Percentiles rank a stretch among this genome's conserved stretches.
Conservation (phyloP, 2,797 vertebrate species). For the Choloepus didactylus region DNA sequence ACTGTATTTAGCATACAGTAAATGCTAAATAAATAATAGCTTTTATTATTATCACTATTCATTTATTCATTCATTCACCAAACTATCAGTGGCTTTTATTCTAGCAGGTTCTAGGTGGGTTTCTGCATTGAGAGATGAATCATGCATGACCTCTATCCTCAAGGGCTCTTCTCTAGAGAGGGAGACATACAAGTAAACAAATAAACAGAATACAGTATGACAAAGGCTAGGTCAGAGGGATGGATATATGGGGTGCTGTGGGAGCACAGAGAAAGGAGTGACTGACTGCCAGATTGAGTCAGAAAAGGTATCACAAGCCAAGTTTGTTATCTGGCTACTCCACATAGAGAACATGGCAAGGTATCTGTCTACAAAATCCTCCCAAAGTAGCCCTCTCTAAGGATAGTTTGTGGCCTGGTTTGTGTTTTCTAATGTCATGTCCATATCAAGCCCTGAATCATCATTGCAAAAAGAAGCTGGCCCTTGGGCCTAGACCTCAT, state of each 20-base stretch:
- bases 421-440: slow-evolving; percentile 21
- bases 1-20: background rate
- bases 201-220: background rate
- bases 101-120: background rate
- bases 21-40: slow-evolving; percentile 5
- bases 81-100: slow-evolving; percentile 45
- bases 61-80: slow-evolving; percentile 22
- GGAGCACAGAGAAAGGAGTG: background rate
- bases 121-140: slow-evolving; percentile 5
- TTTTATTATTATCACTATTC: slow-evolving; percentile 4
- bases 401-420: background rate
- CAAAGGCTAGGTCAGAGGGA: background rate
- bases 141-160: slow-evolving; percentile 17
- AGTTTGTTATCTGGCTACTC: slow-evolving; percentile 29
- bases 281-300: background rate
- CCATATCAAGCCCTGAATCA: slow-evolving; percentile 33
- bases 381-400: slow-evolving; percentile 38
- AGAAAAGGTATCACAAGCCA: slow-evolving; percentile 29
- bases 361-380: background rate
- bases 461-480: slow-evolving; percentile 22
- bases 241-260: background rate
- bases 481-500: background rate
- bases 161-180: slow-evolving; percentile 52
- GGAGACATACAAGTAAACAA: slow-evolving; percentile 29
- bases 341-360: background rate